Evolutionary conservation across 2,113 vertebrate species (phyloP).

Genomic region (Scomber japonicus): DNA sequence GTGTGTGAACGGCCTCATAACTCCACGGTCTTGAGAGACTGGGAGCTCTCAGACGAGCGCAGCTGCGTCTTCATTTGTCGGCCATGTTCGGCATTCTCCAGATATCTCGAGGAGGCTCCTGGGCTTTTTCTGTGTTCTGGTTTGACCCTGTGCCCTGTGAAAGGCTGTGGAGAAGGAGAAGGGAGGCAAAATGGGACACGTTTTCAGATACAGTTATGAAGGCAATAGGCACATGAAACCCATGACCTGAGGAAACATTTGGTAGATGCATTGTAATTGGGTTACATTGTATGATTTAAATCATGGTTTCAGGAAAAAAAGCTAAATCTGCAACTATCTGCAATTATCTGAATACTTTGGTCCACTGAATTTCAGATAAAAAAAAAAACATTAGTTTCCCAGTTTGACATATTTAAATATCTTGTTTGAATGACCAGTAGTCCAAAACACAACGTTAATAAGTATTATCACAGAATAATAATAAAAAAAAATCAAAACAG

Average conservation of each 20-base stretch:
- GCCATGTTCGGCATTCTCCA: constrained; percentile 78
- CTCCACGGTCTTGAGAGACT: constrained; percentile 67
- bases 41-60: constrained; percentile 51
- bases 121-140: constrained; percentile 68
- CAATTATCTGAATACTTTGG: too few species aligned
- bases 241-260: background rate
- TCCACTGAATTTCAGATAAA: too few species aligned
- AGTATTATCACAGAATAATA: too few species aligned
- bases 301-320: background rate
- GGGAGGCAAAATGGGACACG: constrained; percentile 8
- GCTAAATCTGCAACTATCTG: too few species aligned
- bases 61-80: constrained; percentile 78
- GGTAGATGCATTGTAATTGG: background rate
- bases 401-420: too few species aligned
- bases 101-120: constrained; percentile 70
- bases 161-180: constrained; percentile 15
- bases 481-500: too few species aligned
- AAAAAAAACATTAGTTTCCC: too few species aligned
- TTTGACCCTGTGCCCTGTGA: constrained; percentile 59
- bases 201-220: background rate
- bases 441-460: too few species aligned
- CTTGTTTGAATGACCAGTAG: too few species aligned
- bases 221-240: background rate
- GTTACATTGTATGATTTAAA: background rate
- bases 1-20: constrained; percentile 75